Conservation (phyloP, 2,888 invertebrate species). For the Lagria hirta region DNA sequence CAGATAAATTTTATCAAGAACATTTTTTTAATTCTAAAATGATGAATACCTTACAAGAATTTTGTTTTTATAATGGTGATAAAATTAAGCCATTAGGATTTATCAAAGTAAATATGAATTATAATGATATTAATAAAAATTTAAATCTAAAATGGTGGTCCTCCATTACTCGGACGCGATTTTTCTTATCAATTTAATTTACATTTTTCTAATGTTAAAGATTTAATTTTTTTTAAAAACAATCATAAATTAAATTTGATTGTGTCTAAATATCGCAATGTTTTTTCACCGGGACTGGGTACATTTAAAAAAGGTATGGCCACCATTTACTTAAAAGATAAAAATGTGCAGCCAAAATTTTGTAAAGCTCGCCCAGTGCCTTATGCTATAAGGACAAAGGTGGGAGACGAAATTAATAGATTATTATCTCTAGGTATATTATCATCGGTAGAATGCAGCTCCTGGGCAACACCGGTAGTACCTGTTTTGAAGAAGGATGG, state of each 20-base stretch:
- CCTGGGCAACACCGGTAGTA: not conserved
- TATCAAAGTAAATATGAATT: too few relatives aligned
- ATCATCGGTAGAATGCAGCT: not conserved
- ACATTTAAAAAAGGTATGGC: not conserved
- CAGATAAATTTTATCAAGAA: too few relatives aligned
- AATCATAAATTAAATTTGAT: not conserved
- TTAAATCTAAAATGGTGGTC: not conserved
- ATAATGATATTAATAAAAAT: not conserved
- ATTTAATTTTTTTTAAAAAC: too few relatives aligned
- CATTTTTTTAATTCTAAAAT: not conserved
- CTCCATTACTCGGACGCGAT: not conserved
- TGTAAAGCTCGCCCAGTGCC: not conserved
- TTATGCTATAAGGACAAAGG: not conserved
- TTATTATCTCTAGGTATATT: not conserved
- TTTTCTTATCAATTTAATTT: not conserved
- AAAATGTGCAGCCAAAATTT: not conserved
- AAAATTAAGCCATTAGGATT: too few relatives aligned
- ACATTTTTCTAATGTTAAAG: too few relatives aligned
- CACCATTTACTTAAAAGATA: not conserved
- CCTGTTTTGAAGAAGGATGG: conserved; percentile 2
- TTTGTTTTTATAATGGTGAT: too few relatives aligned
- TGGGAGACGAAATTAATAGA: not conserved
- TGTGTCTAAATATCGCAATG: not conserved
- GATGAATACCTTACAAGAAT: not conserved
- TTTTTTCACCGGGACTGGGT: not conserved